Evolutionary conservation across 2,888 invertebrate genomes (phyloP).

Genomic region (Dioctria linearis): DNA sequence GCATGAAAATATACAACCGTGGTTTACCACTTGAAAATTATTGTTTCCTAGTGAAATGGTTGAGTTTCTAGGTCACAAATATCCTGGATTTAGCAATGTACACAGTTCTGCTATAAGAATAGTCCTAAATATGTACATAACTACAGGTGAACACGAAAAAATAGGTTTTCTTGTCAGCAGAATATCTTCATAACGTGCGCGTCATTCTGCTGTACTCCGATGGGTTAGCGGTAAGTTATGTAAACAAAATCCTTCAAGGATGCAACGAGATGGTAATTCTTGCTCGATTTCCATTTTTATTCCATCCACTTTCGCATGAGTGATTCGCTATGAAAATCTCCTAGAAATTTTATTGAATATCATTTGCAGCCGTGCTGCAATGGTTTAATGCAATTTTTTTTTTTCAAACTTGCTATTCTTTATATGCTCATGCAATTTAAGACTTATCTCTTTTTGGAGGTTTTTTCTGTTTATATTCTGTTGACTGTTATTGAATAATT

Average conservation of each 20-base stretch:
- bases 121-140: neutral
- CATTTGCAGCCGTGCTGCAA: no score
- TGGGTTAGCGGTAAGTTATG: neutral
- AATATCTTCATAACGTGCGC: neutral
- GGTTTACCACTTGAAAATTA: conserved; percentile 5
- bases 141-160: neutral
- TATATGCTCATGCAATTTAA: no score
- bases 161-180: neutral
- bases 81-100: conserved; percentile 24
- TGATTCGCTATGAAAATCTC: no score
- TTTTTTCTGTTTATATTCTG: no score
- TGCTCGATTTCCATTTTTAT: conserved; percentile 4
- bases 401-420: no score
- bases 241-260: neutral
- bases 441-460: no score
- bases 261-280: neutral
- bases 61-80: neutral
- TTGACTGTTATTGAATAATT: no score
- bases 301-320: neutral
- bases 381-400: no score
- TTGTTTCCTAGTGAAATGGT: conserved; percentile 23
- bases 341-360: no score
- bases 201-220: neutral
- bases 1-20: no score
- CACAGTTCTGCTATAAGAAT: neutral